Conservation (phyloP, 2,888 invertebrate genomes). For the Polylopha cassiicola region DNA sequence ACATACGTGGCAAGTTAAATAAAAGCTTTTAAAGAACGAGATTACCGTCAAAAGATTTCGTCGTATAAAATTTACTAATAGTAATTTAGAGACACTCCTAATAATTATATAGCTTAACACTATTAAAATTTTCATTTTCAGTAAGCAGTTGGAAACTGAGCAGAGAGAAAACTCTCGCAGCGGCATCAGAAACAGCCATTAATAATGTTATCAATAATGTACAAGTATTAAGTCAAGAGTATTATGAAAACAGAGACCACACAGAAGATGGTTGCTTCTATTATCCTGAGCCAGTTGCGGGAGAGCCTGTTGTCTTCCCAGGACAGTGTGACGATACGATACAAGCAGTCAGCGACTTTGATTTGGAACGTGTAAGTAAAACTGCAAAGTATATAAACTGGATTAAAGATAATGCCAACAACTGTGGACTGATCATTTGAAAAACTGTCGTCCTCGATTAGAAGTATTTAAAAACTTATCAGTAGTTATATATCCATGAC, state of each 20-base stretch:
- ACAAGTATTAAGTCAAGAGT: conserved; percentile 42
- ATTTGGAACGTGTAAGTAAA: conserved; percentile 36
- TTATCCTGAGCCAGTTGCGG: conserved; percentile 43
- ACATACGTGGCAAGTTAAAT: too few species aligned
- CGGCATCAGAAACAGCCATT: conserved; percentile 29
- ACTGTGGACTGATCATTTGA: too few species aligned
- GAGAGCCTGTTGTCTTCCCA: conserved; percentile 46
- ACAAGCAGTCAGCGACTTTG: conserved; percentile 40
- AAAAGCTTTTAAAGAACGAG: too few species aligned
- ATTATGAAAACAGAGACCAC: conserved; percentile 41
- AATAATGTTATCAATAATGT: conserved; percentile 32
- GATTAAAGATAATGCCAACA: too few species aligned
- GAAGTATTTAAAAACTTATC: too few species aligned
- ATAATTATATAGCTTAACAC: not conserved
- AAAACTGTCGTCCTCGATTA: too few species aligned
- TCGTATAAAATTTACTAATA: too few species aligned
- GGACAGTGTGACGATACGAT: conserved; percentile 52
- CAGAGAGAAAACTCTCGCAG: conserved; percentile 37
- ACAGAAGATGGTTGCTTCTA: conserved; percentile 50
- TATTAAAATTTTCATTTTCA: conserved; percentile 29
- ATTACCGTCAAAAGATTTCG: too few species aligned
- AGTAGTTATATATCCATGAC: too few species aligned
- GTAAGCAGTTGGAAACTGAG: conserved; percentile 58
- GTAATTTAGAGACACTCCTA: too few species aligned
- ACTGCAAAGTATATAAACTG: too few species aligned